phyloP scores from a whole-genome alignment of 2,113 vertebrate species.

The Sciurus niger region DNA sequence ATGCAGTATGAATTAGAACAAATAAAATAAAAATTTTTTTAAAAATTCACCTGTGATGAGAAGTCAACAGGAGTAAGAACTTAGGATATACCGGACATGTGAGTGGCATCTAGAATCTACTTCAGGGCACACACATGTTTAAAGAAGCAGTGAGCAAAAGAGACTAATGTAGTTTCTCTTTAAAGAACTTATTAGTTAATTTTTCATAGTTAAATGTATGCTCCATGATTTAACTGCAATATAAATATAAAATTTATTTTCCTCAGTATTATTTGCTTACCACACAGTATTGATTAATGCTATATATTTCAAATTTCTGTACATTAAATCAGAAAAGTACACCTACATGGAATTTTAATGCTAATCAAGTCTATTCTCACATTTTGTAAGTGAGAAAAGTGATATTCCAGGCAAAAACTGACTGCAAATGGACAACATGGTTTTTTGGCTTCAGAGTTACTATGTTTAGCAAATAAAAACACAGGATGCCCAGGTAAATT shows the following conservation, averaged over 20 bases:
- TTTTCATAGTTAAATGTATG: not conserved
- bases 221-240: not conserved
- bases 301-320: not conserved
- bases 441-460: not conserved
- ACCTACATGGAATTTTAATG: not conserved
- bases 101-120: not conserved
- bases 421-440: not conserved
- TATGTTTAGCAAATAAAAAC: not conserved
- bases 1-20: too few species aligned
- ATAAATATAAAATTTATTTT: slow-evolving; percentile 17
- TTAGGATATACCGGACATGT: not conserved
- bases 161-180: not conserved
- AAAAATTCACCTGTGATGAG: not conserved
- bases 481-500: not conserved
- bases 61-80: not conserved
- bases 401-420: not conserved
- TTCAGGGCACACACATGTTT: not conserved
- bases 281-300: not conserved
- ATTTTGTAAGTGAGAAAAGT: not conserved
- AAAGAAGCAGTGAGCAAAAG: not conserved
- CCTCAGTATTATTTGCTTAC: not conserved
- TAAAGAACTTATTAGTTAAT: not conserved
- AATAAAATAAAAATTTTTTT: too few species aligned
- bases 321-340: not conserved
- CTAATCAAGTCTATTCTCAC: not conserved